Base-by-base conservation (phyloP, 2,797 vertebrate genomes). In the Enteromius mattozi region DNA sequence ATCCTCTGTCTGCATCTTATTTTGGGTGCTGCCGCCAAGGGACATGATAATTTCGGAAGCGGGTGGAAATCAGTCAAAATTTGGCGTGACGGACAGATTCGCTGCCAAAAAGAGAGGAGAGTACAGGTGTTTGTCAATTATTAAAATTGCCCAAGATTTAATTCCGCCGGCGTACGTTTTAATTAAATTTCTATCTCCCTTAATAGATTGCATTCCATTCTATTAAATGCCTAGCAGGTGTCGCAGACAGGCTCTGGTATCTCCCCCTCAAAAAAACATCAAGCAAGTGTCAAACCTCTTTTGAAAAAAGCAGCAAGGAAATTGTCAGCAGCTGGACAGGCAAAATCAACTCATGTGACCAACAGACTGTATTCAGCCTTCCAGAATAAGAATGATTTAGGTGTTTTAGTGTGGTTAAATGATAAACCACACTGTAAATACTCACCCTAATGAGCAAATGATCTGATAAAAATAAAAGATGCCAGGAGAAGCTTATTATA, bases 101-200 rank as follows among this genome's bases (percentile, higher is more conserved):
- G 47, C 89, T 92, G 92, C 92, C 94, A 94, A 89, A 90, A 80
- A 76, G 24, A 42, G 45, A 70, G n/a, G 70, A 78, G 83, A 91
- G 91, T 92, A 92, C 94, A 95, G 94, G 93, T 95, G 94, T 95
- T 93, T 91, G 90, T 91, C 89, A 90, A 91, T 94, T 93, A 93
- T 94, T 92, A 92, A 86, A 92, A 93, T 91, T 90, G 89, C 89
- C 90, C 88, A 90, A 91, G 90, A 94, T 92, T 93, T 89, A 92
- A 94, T 94, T 94, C 91, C 85, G 83, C 89, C 80, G 86, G 90
- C 91, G 92, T 87, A 80, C 71, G 78, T 92, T 94, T 93, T 94
- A 94, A 95, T 94, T 94, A 92, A 90, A 93, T 92, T 91, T 84
- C 45, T 66, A 74, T 89, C 90, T 90, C 88, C 88, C 87, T 90